A percentile compares a stretch with the other conserved stretches of the same genome.
Conservation (phyloP, 2,797 vertebrate species). For the Molossus alvarezi region DNA sequence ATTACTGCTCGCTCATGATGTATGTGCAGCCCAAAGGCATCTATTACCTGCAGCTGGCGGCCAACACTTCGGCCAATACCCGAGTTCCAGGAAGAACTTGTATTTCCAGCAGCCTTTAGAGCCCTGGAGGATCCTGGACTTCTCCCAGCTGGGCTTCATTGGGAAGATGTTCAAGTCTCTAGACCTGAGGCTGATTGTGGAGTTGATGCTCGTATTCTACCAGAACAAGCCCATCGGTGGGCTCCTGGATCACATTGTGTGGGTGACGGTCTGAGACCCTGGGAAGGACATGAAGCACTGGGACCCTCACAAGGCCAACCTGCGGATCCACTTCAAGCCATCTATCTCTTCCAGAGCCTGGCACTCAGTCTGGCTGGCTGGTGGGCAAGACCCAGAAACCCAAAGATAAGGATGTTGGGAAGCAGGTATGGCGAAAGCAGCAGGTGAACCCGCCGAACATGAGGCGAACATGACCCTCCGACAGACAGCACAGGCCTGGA, state of each 20-base stretch:
- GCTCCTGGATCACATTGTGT: slow-evolving; percentile 97
- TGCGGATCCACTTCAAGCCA: slow-evolving; percentile 96
- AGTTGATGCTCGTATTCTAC: slow-evolving; percentile 98
- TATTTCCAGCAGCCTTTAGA: slow-evolving; percentile 96
- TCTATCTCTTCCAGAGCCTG: slow-evolving; percentile 96
- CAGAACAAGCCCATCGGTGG: slow-evolving; percentile 98
- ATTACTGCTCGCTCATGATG: slow-evolving; percentile 98
- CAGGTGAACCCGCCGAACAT: slow-evolving; percentile 94
- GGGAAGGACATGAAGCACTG: slow-evolving; percentile 98
- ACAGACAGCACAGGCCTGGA: slow-evolving; percentile 97
- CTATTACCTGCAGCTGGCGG: slow-evolving; percentile 97
- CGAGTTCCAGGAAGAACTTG: slow-evolving; percentile 99
- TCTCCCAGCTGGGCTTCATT: slow-evolving; percentile 97
- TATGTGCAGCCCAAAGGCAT: slow-evolving; percentile 96
- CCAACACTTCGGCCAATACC: slow-evolving; percentile 96
- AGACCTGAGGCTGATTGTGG: slow-evolving; percentile 96
- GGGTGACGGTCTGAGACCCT: slow-evolving; percentile 98
- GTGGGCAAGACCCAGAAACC: slow-evolving; percentile 96
- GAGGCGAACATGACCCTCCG: slow-evolving; percentile 96
- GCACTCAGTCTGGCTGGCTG: slow-evolving; percentile 96
- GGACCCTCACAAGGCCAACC: slow-evolving; percentile 96
- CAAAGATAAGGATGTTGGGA: slow-evolving; percentile 97
- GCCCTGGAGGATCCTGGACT: slow-evolving; percentile 97
- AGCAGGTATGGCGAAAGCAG: slow-evolving; percentile 95
- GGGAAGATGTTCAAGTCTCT: slow-evolving; percentile 97